Evolutionary conservation across 2,888 invertebrate genomes (phyloP), one percentile per base, ranked within the genome.

Genomic region (Eupithecia exiguata): DNA sequence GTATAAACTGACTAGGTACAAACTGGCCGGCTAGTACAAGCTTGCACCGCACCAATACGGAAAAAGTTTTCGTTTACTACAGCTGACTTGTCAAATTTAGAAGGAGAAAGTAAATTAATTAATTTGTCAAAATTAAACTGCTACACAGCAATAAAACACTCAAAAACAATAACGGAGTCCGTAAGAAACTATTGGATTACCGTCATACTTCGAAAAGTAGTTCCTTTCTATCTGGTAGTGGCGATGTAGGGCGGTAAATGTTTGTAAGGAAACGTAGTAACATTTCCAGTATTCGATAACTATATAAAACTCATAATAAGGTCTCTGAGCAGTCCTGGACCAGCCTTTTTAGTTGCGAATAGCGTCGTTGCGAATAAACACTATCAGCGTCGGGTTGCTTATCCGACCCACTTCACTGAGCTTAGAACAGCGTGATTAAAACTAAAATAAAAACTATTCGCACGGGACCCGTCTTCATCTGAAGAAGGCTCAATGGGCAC

Each of bases 391-490:
- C 36, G 36, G 63, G 18, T 21, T 67, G 67, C 67, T 67, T 67
- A 67, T 67, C 67, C 67, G 25, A 67, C 67, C 43, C 43, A 67
- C 67, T 67, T 67, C 43, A 25, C 36, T 36, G 10, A 63, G 63
- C 35, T 65, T 65, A 65, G 36, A 36, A 30, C 21, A 65, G 36
- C n/a, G 38, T 21, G 21, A 36, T 65, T 36, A 21, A 58, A 58
- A 25, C 12, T 58, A 58, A 58, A 58, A 58, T 25, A 58, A 21
- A 25, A 58, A 21, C 6, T 53, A 4, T 7, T n/a, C 10, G n/a
- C 10, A 53, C 21, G 9, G 21, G 21, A 12, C 40, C 9, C 21
- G 1, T 53, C 9, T 46, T 46, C n/a, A 10, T 43, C 16, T 43
- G 2, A 30, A 30, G 30, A 30, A n/a, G n/a, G n/a, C n/a, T n/a